These are phyloP conservation scores for Vanessa atalanta DNA, from an alignment of 1,140 invertebrate genomes.

Conservation along the genomic window DNA sequence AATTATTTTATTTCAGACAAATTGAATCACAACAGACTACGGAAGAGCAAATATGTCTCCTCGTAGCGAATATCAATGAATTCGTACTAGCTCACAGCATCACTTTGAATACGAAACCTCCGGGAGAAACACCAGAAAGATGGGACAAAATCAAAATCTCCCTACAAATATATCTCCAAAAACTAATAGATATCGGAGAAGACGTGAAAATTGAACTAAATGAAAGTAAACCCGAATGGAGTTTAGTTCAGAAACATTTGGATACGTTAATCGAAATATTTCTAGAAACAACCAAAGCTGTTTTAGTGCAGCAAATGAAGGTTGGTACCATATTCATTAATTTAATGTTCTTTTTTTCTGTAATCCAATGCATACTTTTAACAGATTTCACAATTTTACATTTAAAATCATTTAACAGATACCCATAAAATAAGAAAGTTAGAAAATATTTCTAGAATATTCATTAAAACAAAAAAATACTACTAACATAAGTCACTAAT, in stretches of 20 bases:
- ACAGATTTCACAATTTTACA: not conserved
- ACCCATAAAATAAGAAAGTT: conserved; percentile 10
- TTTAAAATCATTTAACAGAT: not conserved
- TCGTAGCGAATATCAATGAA: conserved; percentile 78
- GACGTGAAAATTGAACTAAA: conserved; percentile 77
- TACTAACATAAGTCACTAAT: conserved; percentile 6
- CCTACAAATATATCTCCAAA: conserved; percentile 75
- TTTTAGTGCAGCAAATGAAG: conserved; percentile 79
- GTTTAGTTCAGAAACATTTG: conserved; percentile 67
- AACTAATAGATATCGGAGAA: conserved; percentile 75
- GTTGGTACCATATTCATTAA: conserved; percentile 42
- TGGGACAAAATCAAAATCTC: conserved; percentile 80
- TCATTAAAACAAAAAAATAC: conserved; percentile 13
- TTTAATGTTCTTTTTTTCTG: too few relatives aligned
- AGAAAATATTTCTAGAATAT: not conserved
- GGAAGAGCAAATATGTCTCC: conserved; percentile 72
- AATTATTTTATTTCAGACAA: conserved; percentile 53
- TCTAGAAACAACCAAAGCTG: conserved; percentile 77
- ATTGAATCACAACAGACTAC: conserved; percentile 59
- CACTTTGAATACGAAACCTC: conserved; percentile 78
- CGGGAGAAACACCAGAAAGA: conserved; percentile 76
- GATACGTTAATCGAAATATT: conserved; percentile 75
- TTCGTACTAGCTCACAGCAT: conserved; percentile 79
- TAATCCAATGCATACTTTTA: not conserved
- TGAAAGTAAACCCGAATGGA: conserved; percentile 70